phyloP scores from a whole-genome alignment of 2,888 invertebrate genomes.

The Oasisia sp. region DNA sequence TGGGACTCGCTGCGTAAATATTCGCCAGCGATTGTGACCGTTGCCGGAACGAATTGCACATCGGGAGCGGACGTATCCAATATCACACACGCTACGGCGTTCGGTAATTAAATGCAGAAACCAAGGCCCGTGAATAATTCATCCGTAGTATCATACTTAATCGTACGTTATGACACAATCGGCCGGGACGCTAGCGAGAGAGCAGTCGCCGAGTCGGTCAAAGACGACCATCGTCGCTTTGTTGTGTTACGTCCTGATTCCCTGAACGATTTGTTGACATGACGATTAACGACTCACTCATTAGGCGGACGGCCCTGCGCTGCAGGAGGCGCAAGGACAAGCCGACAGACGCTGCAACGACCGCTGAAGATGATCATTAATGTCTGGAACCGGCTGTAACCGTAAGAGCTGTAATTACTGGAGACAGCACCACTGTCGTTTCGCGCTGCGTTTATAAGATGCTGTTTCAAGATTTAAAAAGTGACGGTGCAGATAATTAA shows the following conservation, averaged over 20 bases:
- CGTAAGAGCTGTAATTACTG: too few species aligned
- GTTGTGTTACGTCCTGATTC: not conserved
- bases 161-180: not conserved
- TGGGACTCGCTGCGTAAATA: not conserved
- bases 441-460: too few species aligned
- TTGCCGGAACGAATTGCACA: not conserved
- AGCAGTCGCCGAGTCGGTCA: not conserved
- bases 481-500: too few species aligned
- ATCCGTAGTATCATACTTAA: slow-evolving; percentile 2
- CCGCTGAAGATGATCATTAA: too few species aligned
- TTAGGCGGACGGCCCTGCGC: not conserved
- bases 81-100: not conserved
- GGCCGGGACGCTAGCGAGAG: not conserved
- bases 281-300: not conserved
- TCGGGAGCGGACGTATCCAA: not conserved
- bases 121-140: not conserved
- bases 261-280: slow-evolving; percentile 3
- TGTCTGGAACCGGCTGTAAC: too few species aligned
- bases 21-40: not conserved
- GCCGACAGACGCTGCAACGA: not conserved
- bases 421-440: too few species aligned
- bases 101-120: not conserved
- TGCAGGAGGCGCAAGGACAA: not conserved
- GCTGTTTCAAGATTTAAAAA: too few species aligned
- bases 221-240: not conserved